Conservation (phyloP, 2,113 vertebrate species). For the Mugil cephalus region DNA sequence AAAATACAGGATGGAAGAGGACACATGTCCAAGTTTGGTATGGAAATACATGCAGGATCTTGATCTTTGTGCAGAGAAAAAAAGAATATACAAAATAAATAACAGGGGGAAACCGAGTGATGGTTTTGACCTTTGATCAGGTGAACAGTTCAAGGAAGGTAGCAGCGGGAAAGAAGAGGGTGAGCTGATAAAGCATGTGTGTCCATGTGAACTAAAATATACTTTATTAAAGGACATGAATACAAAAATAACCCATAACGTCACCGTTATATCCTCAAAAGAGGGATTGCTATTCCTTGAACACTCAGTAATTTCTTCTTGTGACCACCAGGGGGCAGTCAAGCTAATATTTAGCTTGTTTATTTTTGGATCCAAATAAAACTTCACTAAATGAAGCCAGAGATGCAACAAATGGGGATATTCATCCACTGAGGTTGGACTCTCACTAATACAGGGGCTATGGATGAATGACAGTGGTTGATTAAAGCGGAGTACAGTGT, state of each 20-base stretch:
- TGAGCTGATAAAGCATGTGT: slow-evolving; percentile 6
- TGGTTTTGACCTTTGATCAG: slow-evolving; percentile 47
- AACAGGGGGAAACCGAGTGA: slow-evolving; percentile 24
- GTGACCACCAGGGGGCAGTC: slow-evolving; percentile 3
- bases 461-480: not conserved
- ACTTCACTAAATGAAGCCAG: slow-evolving; percentile 1
- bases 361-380: not conserved
- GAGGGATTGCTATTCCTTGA: not conserved
- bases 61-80: slow-evolving; percentile 2
- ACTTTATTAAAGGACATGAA: not conserved
- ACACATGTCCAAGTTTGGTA: not conserved
- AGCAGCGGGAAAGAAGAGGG: not conserved
- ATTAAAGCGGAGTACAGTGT: slow-evolving; percentile 13
- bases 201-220: slow-evolving; percentile 2
- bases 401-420: not conserved
- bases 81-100: slow-evolving; percentile 61
- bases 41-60: not conserved
- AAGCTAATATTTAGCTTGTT: not conserved
- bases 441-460: slow-evolving; percentile 7
- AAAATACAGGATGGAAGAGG: not conserved
- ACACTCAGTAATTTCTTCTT: not conserved
- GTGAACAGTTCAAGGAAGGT: not conserved
- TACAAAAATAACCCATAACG: not conserved
- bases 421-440: not conserved
- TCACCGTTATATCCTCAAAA: slow-evolving; percentile 6